Conservation (phyloP, 1,140 invertebrate genomes). For the Spodoptera frugiperda region DNA sequence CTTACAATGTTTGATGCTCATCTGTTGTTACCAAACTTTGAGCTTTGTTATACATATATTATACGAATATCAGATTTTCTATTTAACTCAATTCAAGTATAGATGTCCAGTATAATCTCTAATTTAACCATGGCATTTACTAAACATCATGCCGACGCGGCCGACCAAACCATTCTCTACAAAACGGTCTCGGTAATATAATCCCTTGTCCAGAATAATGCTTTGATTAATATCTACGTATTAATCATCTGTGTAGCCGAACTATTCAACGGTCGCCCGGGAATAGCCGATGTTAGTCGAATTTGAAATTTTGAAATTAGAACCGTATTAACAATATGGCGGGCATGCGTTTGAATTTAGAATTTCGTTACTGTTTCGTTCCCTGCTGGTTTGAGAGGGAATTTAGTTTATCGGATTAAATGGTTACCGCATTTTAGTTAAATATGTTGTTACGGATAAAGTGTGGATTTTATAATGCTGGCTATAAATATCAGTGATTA, state of each 20-base stretch:
- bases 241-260: conserved; percentile 74
- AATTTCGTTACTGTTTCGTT: conserved; percentile 47
- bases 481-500: conserved; percentile 15
- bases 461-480: conserved; percentile 1
- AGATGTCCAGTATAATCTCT: not conserved
- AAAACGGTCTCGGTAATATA: conserved; percentile 28
- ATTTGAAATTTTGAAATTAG: conserved; percentile 73
- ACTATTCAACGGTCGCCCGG: conserved; percentile 74
- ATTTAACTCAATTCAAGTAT: not conserved
- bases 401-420: conserved; percentile 39
- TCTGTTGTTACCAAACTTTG: too few species aligned
- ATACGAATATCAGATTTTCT: not conserved
- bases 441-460: conserved; percentile 18
- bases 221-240: conserved; percentile 78
- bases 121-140: conserved; percentile 15
- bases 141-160: conserved; percentile 1
- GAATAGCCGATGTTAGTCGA: conserved; percentile 72
- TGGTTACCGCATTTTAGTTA: conserved; percentile 7
- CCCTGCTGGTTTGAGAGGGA: conserved; percentile 39
- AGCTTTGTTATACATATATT: too few species aligned
- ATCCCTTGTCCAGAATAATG: conserved; percentile 63
- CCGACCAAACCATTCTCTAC: conserved; percentile 22
- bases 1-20: too few species aligned
- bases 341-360: conserved; percentile 54
- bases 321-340: conserved; percentile 71